Evolutionary conservation across 2,113 vertebrate species (phyloP).

Genomic region (Xiphophorus maculatus): DNA sequence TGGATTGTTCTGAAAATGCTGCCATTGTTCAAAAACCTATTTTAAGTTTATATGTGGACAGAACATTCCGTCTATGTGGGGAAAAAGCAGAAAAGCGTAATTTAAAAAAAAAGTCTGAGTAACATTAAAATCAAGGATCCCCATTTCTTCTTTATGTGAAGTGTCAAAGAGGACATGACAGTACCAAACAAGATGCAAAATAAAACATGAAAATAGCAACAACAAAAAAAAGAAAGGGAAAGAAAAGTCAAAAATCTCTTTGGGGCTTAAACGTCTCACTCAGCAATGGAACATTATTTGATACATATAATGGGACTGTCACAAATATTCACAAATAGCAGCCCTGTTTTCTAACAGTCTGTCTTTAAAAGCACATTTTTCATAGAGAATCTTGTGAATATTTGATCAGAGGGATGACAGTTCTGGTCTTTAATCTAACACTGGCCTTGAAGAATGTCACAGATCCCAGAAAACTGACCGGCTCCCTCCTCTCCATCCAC

Average conservation of each 20-base stretch:
- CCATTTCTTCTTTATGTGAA: no score
- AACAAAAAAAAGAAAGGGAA: not conserved
- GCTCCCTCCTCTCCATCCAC: not conserved
- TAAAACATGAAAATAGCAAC: slow-evolving; percentile 46
- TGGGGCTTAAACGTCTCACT: slow-evolving; percentile 62
- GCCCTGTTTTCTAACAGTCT: slow-evolving; percentile 62
- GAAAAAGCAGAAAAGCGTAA: no score
- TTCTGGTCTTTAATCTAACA: slow-evolving; percentile 73
- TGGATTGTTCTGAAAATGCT: no score
- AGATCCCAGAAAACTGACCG: slow-evolving; percentile 49
- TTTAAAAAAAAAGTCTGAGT: no score
- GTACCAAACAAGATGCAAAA: slow-evolving; percentile 41
- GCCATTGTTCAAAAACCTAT: no score
- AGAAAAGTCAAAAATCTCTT: slow-evolving; percentile 42
- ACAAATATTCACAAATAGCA: slow-evolving; percentile 67
- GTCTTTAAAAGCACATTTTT: slow-evolving; percentile 71
- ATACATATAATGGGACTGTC: slow-evolving; percentile 67
- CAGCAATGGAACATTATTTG: slow-evolving; percentile 65
- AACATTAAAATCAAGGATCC: no score
- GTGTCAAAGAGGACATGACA: slow-evolving; percentile 3
- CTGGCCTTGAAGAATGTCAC: slow-evolving; percentile 77
- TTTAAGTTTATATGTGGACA: no score
- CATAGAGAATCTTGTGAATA: slow-evolving; percentile 75
- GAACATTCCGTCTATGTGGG: no score
- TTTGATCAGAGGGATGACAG: slow-evolving; percentile 75